phyloP scores from a whole-genome alignment of 2,797 vertebrate genomes.

The Myotis vivesi region DNA sequence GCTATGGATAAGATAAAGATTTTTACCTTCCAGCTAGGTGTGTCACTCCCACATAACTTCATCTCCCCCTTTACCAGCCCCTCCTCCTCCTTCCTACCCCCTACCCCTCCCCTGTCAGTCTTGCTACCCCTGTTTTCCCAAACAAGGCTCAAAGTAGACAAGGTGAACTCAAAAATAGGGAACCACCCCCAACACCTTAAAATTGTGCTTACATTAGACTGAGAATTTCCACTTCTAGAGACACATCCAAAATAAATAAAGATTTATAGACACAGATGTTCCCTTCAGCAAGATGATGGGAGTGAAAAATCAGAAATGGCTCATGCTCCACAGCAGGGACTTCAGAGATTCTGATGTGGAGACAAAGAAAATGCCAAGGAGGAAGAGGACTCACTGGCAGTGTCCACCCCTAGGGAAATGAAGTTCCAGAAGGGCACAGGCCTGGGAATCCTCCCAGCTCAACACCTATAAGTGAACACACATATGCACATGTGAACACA shows the following conservation, averaged over 20 bases:
- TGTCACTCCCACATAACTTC: not conserved
- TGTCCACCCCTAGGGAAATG: not conserved
- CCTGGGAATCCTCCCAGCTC: not conserved
- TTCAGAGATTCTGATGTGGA: not conserved
- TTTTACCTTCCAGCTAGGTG: not conserved
- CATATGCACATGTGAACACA: not conserved
- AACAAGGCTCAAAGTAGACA: not conserved
- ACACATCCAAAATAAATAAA: not conserved
- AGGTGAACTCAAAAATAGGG: not conserved
- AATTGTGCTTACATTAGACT: not conserved
- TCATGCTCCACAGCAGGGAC: not conserved
- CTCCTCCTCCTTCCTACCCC: not conserved
- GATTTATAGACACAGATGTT: not conserved
- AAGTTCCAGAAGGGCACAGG: not conserved
- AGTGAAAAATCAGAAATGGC: not conserved
- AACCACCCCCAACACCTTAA: not conserved
- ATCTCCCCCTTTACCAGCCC: not conserved
- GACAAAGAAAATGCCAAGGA: not conserved
- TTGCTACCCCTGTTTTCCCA: not conserved
- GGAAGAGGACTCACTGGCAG: not conserved
- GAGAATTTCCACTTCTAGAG: not conserved
- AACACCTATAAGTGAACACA: not conserved
- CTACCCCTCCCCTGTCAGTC: too few relatives aligned
- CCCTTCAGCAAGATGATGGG: not conserved
- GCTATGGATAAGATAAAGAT: not conserved